These are phyloP conservation scores for Notechis scutatus DNA, from an alignment of 2,113 vertebrate species.

Conservation along the genomic window DNA sequence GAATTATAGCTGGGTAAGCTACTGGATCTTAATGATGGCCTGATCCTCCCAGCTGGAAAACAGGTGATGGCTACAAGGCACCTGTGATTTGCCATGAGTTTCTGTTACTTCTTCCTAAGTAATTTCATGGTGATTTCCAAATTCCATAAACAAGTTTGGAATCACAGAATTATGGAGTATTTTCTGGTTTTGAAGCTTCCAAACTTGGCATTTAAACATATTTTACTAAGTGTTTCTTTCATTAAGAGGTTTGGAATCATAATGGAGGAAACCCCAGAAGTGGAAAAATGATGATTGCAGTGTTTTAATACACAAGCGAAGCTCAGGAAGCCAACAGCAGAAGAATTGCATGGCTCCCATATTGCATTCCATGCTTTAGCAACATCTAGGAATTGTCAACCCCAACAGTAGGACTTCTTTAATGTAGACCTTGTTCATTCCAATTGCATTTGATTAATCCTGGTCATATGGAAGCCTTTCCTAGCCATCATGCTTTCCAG, in stretches of 20 bases:
- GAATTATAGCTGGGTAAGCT: not conserved
- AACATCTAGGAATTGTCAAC: not conserved
- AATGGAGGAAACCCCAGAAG: not conserved
- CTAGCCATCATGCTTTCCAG: not conserved
- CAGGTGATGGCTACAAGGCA: not conserved
- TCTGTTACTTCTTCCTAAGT: not conserved
- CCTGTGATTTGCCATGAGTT: not conserved
- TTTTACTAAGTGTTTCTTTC: not conserved
- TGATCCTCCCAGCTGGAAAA: not conserved
- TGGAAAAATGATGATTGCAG: not conserved
- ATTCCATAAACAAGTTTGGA: not conserved
- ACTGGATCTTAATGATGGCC: not conserved
- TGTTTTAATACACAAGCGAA: not conserved
- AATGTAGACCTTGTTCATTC: not conserved
- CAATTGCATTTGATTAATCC: not conserved
- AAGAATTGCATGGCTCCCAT: not conserved
- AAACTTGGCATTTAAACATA: not conserved
- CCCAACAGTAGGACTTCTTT: not conserved
- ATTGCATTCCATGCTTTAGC: not conserved
- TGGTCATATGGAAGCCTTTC: not conserved
- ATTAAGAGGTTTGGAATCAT: not conserved
- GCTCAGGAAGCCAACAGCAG: not conserved
- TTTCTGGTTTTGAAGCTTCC: not conserved
- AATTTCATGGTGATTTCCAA: not conserved
- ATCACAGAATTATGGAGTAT: not conserved